These are phyloP conservation scores for Erpetoichthys calabaricus DNA, from an alignment of 2,797 vertebrate genomes.

Conservation along the genomic window DNA sequence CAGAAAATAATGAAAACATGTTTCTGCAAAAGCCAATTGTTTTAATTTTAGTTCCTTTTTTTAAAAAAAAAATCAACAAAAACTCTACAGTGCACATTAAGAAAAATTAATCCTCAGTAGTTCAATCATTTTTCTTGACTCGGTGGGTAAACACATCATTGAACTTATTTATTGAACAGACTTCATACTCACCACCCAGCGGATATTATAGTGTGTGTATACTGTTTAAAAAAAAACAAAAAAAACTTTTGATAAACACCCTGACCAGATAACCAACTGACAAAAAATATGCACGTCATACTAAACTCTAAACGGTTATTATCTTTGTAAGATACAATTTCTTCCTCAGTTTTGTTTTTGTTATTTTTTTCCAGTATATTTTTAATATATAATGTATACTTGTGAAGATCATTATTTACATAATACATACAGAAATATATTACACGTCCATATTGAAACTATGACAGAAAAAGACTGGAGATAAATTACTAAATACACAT, in stretches of 20 bases:
- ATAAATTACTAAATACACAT: not conserved
- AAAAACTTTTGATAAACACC: not conserved
- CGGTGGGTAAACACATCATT: no score
- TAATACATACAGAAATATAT: not conserved
- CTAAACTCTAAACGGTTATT: not conserved
- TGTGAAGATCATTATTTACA: not conserved
- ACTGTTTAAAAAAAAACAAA: not conserved
- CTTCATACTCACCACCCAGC: no score
- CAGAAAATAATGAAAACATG: no score
- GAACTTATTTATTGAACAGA: no score
- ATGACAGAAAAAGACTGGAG: not conserved
- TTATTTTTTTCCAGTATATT: not conserved
- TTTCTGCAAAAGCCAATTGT: no score
- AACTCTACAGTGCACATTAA: not conserved
- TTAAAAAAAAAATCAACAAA: no score
- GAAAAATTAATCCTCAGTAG: conserved; percentile 15
- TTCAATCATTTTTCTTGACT: conserved; percentile 19
- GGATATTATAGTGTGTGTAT: no score
- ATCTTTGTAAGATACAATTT: not conserved
- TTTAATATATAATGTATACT: not conserved
- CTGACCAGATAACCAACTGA: not conserved
- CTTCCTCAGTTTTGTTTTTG: not conserved
- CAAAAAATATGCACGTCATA: not conserved
- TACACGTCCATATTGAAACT: not conserved
- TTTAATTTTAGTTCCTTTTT: no score